Base-by-base conservation (phyloP, 2,888 invertebrate genomes). In the Brachynemurus nebulosus region DNA sequence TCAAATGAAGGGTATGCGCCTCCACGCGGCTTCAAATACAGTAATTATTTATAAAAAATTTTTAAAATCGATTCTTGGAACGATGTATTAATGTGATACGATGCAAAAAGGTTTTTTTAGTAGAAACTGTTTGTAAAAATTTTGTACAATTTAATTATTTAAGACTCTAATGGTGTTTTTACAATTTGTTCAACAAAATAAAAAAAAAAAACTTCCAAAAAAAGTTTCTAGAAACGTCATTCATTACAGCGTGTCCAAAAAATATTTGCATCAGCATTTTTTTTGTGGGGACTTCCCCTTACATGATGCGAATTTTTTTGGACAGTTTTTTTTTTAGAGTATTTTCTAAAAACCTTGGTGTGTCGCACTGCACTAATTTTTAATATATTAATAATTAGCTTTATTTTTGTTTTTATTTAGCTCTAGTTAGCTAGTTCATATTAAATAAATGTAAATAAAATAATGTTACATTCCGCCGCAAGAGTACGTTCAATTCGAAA, bases 401-500 rank as follows among this genome's bases (percentile, higher is more conserved):
- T 39, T 39, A 39, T 39, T 39, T 36, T 30, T 30, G 30, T 30
- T 30, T 30, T 30, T 30, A 30, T 30, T 30, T 30, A 30, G 30
- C n/a, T 30, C 12, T 27, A n/a, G 14, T 19, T 19, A 34, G 18
- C 12, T 30, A 41, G 16, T 11, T 17, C n/a, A 20, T 21, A 27
- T n/a, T 12, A 18, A 33, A 20, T 14, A 20, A 16, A 34, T 42
- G 42, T 42, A 42, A 34, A 42, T 42, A 42, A 42, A 42, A 40
- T 40, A 40, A 42, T 42, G 42, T 42, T 42, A 42, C 42, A 42
- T 42, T 42, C 42, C 42, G 42, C 42, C 34, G 12, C 42, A 34
- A 30, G 12, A 23, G 9, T 7, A 23, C n/a, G n/a, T n/a, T n/a
- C n/a, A n/a, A n/a, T n/a, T n/a, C n/a, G n/a, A 30, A 30, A 2